Percentiles rank a stretch among this genome's conserved stretches.
Conservation (phyloP, 2,797 vertebrate species). For the Sparus aurata region DNA sequence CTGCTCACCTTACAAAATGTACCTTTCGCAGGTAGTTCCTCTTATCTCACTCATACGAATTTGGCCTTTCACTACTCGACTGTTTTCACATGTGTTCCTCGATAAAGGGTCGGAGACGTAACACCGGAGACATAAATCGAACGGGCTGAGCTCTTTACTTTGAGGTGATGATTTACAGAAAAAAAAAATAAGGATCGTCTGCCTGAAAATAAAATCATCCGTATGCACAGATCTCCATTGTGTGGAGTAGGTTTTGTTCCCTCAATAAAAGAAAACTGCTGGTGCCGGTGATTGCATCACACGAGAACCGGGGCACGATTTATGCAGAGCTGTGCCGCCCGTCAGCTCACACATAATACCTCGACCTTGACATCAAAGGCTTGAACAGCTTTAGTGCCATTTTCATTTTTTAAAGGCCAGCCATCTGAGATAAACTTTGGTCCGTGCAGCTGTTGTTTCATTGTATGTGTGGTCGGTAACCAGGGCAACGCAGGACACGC, state of each 20-base stretch:
- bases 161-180: slow-evolving; percentile 63
- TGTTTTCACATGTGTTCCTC: slow-evolving; percentile 28
- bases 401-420: slow-evolving; percentile 27
- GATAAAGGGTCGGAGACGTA: slow-evolving; percentile 21
- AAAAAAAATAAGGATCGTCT: neutral
- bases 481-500: neutral
- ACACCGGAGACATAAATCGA: slow-evolving; percentile 44
- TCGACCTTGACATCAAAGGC: neutral
- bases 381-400: neutral
- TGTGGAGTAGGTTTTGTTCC: slow-evolving; percentile 17
- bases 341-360: neutral
- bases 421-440: neutral
- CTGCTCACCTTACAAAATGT: slow-evolving; percentile 7
- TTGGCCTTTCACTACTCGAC: neutral
- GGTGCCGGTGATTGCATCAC: neutral
- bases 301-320: neutral
- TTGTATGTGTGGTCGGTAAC: slow-evolving; percentile 13
- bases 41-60: slow-evolving; percentile 39
- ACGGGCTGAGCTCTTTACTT: slow-evolving; percentile 21
- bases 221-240: neutral
- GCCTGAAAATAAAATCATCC: slow-evolving; percentile 11
- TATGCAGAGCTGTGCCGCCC: neutral
- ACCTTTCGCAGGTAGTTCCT: slow-evolving; percentile 24
- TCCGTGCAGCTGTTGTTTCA: neutral
- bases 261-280: slow-evolving; percentile 9